These are phyloP conservation scores for Podilymbus podiceps DNA, from an alignment of 2,113 vertebrate genomes.

Conservation along the genomic window DNA sequence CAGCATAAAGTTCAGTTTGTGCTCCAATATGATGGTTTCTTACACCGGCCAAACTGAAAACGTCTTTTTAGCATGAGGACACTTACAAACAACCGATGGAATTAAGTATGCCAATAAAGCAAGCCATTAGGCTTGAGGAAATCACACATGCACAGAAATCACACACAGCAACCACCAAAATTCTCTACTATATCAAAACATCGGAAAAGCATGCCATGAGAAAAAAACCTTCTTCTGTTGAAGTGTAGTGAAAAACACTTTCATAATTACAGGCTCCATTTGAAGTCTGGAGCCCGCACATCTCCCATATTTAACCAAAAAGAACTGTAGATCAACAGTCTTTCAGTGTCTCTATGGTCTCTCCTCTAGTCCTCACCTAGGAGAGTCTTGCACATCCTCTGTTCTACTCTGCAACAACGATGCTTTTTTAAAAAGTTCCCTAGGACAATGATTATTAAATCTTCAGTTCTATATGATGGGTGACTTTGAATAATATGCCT, in stretches of 20 bases:
- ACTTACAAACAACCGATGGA: not conserved
- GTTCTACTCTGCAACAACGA: not conserved
- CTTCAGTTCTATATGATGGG: not conserved
- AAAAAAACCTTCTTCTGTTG: not conserved
- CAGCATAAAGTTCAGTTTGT: not conserved
- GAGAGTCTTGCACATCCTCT: not conserved
- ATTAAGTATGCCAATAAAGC: not conserved
- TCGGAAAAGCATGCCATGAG: not conserved
- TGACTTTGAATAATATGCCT: not conserved
- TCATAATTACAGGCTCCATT: not conserved
- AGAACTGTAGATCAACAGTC: not conserved
- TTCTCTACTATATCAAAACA: not conserved
- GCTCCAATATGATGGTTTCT: not conserved
- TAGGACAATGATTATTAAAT: not conserved
- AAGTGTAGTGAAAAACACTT: not conserved
- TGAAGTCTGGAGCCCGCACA: not conserved
- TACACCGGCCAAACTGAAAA: not conserved
- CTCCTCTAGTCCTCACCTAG: not conserved
- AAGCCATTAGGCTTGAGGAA: constrained; percentile 11
- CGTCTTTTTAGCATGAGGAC: not conserved
- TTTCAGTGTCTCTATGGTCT: not conserved
- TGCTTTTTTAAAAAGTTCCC: not conserved
- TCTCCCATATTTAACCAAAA: not conserved
- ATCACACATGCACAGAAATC: not conserved
- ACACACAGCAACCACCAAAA: not conserved